Evolutionary conservation across 2,888 invertebrate species (phyloP).

Genomic region (Pediacus dermestoides): DNA sequence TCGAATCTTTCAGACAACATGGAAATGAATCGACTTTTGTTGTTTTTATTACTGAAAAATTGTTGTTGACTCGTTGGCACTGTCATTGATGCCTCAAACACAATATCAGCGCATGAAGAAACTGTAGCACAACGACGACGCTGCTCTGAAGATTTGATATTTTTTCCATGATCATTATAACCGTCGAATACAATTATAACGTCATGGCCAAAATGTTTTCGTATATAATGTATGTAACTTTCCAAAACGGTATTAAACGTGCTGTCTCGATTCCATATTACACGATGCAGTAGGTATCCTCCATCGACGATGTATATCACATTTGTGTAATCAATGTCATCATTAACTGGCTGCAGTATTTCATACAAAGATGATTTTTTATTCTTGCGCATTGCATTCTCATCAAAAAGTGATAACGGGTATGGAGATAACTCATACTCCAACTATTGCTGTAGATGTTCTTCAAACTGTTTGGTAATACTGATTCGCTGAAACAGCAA

Average conservation of each 20-base stretch:
- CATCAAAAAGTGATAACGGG: slow-evolving; percentile 25
- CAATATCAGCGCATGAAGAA: slow-evolving; percentile 20
- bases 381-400: slow-evolving; percentile 21
- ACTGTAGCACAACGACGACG: slow-evolving; percentile 32
- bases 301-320: slow-evolving; percentile 29
- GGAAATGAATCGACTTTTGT: slow-evolving; percentile 31
- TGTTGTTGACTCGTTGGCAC: slow-evolving; percentile 34
- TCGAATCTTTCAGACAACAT: slow-evolving; percentile 25
- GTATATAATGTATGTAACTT: slow-evolving; percentile 24
- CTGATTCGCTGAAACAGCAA: slow-evolving; percentile 26
- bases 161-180: slow-evolving; percentile 34
- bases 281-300: slow-evolving; percentile 28
- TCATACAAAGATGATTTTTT: slow-evolving; percentile 14
- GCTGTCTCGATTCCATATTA: slow-evolving; percentile 24
- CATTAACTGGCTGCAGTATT: slow-evolving; percentile 12
- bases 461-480: slow-evolving; percentile 26
- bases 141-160: slow-evolving; percentile 1
- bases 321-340: slow-evolving; percentile 18
- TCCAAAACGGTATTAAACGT: slow-evolving; percentile 21
- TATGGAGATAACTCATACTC: slow-evolving; percentile 34
- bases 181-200: slow-evolving; percentile 39
- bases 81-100: slow-evolving; percentile 32
- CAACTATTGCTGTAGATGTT: slow-evolving; percentile 26
- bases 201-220: slow-evolving; percentile 30
- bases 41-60: slow-evolving; percentile 23